phyloP scores from a whole-genome alignment of 37 sponge, comb jelly and placozoan genomes.

The Petrosia ficiformis region DNA sequence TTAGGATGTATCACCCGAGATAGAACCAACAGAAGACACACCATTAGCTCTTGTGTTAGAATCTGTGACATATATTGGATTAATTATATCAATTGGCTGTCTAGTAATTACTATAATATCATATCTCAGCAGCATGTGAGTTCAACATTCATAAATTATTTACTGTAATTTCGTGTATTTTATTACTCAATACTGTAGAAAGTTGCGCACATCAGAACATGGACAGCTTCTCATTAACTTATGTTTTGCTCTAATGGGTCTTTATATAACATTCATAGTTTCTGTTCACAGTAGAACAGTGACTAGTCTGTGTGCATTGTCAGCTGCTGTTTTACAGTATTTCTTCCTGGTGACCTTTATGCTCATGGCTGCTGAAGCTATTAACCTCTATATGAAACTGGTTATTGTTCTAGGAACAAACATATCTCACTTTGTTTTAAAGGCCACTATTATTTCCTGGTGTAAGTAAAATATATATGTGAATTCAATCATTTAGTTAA shows the following conservation, averaged over 20 bases:
- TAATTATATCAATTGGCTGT: constrained; percentile 27
- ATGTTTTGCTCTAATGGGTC: constrained; percentile 31
- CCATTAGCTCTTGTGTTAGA: constrained; percentile 5
- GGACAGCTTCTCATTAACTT: constrained; percentile 47
- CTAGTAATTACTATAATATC: constrained; percentile 36
- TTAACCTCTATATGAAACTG: constrained; percentile 40
- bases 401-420: constrained; percentile 25
- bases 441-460: constrained; percentile 28
- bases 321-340: constrained; percentile 37
- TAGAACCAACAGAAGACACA: not conserved
- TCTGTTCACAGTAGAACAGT: not conserved
- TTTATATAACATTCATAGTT: constrained; percentile 37
- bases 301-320: constrained; percentile 15
- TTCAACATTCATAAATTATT: too few relatives aligned
- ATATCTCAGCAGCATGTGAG: constrained; percentile 49
- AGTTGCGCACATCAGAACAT: constrained; percentile 31
- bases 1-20: constrained; percentile 15
- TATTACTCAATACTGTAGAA: constrained; percentile 26
- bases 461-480: constrained; percentile 35
- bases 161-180: not conserved
- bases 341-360: constrained; percentile 42
- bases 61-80: constrained; percentile 58
- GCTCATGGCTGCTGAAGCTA: constrained; percentile 49
- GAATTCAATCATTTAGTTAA: too few relatives aligned
- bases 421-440: constrained; percentile 12